Evolutionary conservation across 2,888 invertebrate species (phyloP).

Genomic region (Netelia inedita): DNA sequence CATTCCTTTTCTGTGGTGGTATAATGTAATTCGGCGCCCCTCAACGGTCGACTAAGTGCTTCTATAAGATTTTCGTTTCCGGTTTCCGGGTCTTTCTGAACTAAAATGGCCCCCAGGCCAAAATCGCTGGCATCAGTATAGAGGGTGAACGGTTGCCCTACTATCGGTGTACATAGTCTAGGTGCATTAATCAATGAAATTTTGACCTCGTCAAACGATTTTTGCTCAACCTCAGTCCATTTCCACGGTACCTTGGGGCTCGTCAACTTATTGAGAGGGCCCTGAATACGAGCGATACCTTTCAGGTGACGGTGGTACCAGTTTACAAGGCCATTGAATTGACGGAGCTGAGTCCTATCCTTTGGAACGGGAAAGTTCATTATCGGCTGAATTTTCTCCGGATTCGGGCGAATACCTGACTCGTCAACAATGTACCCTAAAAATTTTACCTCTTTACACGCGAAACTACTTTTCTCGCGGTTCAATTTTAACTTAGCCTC

Average conservation of each 20-base stretch:
- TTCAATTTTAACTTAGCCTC: constrained; percentile 51
- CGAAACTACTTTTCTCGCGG: constrained; percentile 56
- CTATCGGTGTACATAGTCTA: constrained; percentile 37
- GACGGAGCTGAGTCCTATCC: not conserved
- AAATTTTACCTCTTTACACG: constrained; percentile 49
- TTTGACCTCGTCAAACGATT: constrained; percentile 47
- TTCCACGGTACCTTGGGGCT: constrained; percentile 50
- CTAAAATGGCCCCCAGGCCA: constrained; percentile 62
- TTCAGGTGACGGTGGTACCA: constrained; percentile 62
- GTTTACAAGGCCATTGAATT: constrained; percentile 53
- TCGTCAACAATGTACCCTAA: constrained; percentile 57
- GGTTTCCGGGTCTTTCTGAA: constrained; percentile 40
- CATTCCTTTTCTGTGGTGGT: not conserved
- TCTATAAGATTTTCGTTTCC: constrained; percentile 51
- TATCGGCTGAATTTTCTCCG: constrained; percentile 56
- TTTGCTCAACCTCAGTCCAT: constrained; percentile 17
- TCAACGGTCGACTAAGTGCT: constrained; percentile 51
- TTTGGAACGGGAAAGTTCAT: constrained; percentile 25
- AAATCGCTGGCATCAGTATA: too few relatives aligned
- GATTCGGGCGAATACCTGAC: constrained; percentile 47
- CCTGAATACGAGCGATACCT: constrained; percentile 50
- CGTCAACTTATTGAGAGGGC: constrained; percentile 54
- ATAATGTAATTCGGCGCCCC: constrained; percentile 48
- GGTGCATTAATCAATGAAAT: constrained; percentile 40
- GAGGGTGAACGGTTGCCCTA: constrained; percentile 37